Evolutionary conservation across 1,140 invertebrate genomes (phyloP).

Genomic region (Zelostemma sp.): DNA sequence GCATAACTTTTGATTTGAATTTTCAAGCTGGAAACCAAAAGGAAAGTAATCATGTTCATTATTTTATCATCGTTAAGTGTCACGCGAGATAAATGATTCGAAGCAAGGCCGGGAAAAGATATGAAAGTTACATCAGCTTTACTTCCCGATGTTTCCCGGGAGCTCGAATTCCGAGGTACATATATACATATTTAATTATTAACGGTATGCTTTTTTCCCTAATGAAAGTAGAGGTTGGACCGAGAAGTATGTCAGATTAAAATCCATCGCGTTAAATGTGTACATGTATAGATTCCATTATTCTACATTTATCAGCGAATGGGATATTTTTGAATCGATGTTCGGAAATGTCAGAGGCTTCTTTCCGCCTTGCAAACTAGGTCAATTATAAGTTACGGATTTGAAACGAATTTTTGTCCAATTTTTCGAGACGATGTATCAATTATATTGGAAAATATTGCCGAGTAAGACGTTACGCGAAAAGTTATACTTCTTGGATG

Average conservation of each 20-base stretch:
- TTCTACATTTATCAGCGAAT: neutral
- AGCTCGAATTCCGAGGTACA: neutral
- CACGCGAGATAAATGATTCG: constrained; percentile 7
- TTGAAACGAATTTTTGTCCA: neutral
- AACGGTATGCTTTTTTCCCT: neutral
- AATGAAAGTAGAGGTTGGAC: no score
- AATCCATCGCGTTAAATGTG: no score
- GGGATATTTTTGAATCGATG: neutral
- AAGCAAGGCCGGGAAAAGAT: neutral
- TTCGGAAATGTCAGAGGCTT: neutral
- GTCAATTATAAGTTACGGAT: neutral
- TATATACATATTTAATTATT: neutral
- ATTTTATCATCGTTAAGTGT: constrained; percentile 13
- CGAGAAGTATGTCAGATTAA: no score
- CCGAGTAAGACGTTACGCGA: neutral
- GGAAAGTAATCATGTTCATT: constrained; percentile 27
- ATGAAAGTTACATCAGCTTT: neutral
- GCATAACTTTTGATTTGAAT: no score
- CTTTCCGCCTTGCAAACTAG: neutral
- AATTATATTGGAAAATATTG: neutral
- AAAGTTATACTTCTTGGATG: neutral
- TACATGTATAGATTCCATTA: no score
- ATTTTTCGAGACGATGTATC: neutral
- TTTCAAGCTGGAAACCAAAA: no score
- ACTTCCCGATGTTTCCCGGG: neutral